Evolutionary conservation across 2,888 invertebrate species (phyloP).

Genomic region (Prenolepis imparis): DNA sequence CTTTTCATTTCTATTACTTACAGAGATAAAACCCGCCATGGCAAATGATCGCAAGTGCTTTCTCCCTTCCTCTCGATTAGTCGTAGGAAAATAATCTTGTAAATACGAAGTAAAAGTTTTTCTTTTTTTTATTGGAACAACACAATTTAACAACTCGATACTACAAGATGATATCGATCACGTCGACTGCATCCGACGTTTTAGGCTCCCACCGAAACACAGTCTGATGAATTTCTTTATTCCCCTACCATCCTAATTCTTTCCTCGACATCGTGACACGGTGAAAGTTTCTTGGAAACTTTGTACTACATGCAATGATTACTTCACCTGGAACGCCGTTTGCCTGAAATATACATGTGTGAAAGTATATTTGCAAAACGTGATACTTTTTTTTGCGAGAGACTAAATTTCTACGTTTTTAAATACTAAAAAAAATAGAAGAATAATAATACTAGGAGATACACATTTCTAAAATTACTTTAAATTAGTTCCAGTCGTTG

Average conservation of each 20-base stretch:
- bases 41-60: background rate
- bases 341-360: background rate
- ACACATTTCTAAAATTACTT: background rate
- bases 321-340: conserved; percentile 29
- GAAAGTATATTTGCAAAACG: conserved; percentile 7
- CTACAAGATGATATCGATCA: background rate
- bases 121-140: background rate
- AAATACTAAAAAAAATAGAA: background rate
- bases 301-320: conserved; percentile 52
- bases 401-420: background rate
- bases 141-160: background rate
- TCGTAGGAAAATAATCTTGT: background rate
- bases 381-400: background rate
- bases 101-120: background rate
- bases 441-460: background rate
- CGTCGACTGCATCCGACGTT: background rate
- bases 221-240: conserved; percentile 46
- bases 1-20: conserved; percentile 60
- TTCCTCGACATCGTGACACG: conserved; percentile 39
- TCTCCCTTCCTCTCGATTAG: background rate
- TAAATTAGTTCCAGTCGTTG: background rate
- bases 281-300: conserved; percentile 68
- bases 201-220: conserved; percentile 47
- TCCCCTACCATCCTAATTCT: conserved; percentile 55
- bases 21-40: conserved; percentile 56